Conservation (phyloP, 2,113 vertebrate genomes). For the Indicator maculatus region DNA sequence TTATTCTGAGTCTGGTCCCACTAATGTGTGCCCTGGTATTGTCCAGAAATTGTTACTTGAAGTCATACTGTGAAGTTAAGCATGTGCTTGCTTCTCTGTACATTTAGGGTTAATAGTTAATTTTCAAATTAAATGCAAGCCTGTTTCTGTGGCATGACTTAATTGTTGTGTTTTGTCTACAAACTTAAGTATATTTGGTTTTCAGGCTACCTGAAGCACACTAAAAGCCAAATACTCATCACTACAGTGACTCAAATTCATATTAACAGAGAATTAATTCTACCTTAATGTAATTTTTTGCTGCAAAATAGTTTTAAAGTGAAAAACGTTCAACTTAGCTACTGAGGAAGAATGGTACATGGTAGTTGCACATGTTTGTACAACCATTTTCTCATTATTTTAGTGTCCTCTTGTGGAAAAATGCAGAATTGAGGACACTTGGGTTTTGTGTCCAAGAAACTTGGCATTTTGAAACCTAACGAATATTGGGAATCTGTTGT, state of each 20-base stretch:
- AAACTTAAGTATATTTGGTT: neutral
- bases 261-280: neutral
- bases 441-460: neutral
- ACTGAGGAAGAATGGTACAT: fast-evolving
- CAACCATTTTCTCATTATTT: neutral
- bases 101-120: neutral
- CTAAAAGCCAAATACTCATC: neutral
- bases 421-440: neutral
- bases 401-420: constrained; percentile 58
- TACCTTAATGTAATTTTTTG: neutral
- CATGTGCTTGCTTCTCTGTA: neutral
- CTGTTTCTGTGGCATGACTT: fast-evolving
- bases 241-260: neutral
- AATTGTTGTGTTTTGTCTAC: neutral
- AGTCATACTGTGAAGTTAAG: neutral
- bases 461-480: neutral
- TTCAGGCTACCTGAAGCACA: neutral
- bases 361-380: neutral
- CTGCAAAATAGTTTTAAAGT: neutral
- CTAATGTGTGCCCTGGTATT: fast-evolving
- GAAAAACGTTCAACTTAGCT: neutral
- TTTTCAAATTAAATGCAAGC: neutral
- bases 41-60: neutral
- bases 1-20: fast-evolving
- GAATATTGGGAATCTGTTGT: neutral